These are phyloP conservation scores for Acinonyx jubatus DNA, from an alignment of 2,113 vertebrate species.

Conservation along the genomic window DNA sequence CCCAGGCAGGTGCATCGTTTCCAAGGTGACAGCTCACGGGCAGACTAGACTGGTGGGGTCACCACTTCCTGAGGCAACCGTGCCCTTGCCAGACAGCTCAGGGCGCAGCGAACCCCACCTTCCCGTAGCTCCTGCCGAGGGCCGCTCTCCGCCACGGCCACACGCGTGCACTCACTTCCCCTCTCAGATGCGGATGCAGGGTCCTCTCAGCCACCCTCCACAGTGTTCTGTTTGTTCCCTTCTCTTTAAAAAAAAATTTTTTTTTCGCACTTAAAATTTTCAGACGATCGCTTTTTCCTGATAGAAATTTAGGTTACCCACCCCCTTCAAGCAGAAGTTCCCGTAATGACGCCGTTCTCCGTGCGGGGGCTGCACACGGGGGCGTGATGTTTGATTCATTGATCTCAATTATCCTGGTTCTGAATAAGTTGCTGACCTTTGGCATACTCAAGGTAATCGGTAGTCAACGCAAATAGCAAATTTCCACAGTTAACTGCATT, in stretches of 20 bases:
- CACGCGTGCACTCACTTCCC: rapidly evolving
- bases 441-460: rapidly evolving
- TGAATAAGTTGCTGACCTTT: background rate
- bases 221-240: rapidly evolving
- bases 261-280: background rate
- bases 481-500: no score
- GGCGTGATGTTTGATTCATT: rapidly evolving
- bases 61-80: rapidly evolving
- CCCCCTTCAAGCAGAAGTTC: background rate
- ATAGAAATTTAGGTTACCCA: rapidly evolving
- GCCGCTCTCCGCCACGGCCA: rapidly evolving
- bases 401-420: background rate
- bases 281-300: background rate
- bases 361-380: rapidly evolving
- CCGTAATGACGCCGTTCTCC: rapidly evolving
- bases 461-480: background rate
- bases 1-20: no score
- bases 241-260: background rate
- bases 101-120: rapidly evolving
- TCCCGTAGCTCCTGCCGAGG: rapidly evolving
- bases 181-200: rapidly evolving
- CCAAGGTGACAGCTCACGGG: rapidly evolving
- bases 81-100: rapidly evolving
- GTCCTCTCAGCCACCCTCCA: background rate
- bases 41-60: background rate